Evolutionary conservation across 2,888 invertebrate genomes (phyloP), one percentile per base, ranked within the genome.

Genomic region (Trichogramma dendrolimi): DNA sequence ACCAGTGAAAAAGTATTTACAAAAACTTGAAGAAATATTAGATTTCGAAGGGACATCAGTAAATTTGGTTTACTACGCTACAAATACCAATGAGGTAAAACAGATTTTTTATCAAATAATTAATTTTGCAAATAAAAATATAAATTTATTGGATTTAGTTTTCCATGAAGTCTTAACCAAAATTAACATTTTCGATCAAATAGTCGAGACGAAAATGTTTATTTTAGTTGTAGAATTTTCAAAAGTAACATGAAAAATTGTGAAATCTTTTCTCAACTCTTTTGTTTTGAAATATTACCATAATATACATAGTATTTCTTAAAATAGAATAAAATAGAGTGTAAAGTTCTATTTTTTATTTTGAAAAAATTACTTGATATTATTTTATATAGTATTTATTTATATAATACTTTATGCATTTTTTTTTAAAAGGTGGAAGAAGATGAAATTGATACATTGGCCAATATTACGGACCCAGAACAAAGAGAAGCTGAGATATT

Each of bases 11-110:
- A 56, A 55, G 11, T 61, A 59, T 53, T 39, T 66, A 39, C 43
- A 62, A 44, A 58, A 64, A 38, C 40, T 66, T 4, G 64, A 66
- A 51, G 59, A 64, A 38, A 53, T 64, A 10, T 42, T 66, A 6
- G 56, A 38, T 7, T 27, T 50, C 2, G 52, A 61, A n/a, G 58
- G 56, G 41, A 46, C 11, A 6, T 27, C 55, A 42, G 55, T 62
- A 8, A 58, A 60, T 1, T 46, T 66, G 4, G 53, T 50, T 8
- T 51, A 48, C 7, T 8, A 11, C 8, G 7, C 7, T 44, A 6
- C 52, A 11, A 1, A 8, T 4, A 42, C 14, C 6, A 11, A 52
- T 0, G 52, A 60, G 65, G 62, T 65, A 62, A 61, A 6, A 27
- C 27, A 27, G 3, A 27, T 27, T 27, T 27, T 27, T 27, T 46